Evolutionary conservation across 2,113 vertebrate genomes (phyloP).

Genomic region (Scopus umbretta): DNA sequence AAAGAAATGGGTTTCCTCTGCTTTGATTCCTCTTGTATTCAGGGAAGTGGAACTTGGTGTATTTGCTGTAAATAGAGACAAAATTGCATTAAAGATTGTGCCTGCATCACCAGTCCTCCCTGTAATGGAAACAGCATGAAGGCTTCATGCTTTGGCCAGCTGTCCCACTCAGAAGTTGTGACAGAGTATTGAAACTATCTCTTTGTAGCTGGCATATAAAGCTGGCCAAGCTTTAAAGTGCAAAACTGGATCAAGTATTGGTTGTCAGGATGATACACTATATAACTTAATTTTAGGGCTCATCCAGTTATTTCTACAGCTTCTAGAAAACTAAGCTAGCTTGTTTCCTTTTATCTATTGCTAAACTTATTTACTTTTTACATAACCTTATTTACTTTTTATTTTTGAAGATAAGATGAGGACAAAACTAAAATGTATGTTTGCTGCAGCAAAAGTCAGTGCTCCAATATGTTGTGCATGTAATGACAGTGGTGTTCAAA

Average conservation of each 20-base stretch:
- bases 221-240: neutral
- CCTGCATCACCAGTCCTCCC: neutral
- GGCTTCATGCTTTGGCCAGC: neutral
- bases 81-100: neutral
- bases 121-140: neutral
- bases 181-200: neutral
- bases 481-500: neutral
- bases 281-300: neutral
- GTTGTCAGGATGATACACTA: neutral
- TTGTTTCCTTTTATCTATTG: neutral
- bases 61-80: neutral
- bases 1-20: neutral
- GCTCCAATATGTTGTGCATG: neutral
- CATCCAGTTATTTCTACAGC: neutral
- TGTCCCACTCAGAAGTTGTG: neutral
- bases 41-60: neutral
- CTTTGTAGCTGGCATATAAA: neutral
- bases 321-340: neutral
- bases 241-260: neutral
- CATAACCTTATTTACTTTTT: neutral
- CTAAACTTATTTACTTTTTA: neutral
- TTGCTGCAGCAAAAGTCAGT: neutral
- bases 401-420: neutral
- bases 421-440: neutral
- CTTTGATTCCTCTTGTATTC: neutral